Percentiles rank a stretch among this genome's conserved stretches.
Conservation (phyloP, 2,113 vertebrate species). For the Alaudala cheleensis region DNA sequence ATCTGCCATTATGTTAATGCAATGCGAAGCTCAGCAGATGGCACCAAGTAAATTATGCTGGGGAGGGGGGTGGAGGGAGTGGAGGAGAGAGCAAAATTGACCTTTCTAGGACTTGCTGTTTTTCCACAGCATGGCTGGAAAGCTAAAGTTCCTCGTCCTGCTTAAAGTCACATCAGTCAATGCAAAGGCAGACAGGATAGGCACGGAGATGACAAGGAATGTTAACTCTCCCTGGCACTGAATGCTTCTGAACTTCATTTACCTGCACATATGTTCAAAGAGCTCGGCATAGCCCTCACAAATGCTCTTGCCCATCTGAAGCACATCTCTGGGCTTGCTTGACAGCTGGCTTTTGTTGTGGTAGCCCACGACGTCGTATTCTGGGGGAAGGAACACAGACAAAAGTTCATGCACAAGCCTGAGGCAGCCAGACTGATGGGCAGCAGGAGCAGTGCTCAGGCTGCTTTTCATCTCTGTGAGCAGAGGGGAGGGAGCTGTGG, state of each 20-base stretch:
- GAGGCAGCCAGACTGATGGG: fast-evolving
- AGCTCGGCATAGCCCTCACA: conserved; percentile 81
- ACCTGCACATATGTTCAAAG: conserved; percentile 86
- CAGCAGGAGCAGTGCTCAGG: background rate
- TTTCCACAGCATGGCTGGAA: conserved; percentile 63
- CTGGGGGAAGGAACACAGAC: conserved; percentile 54
- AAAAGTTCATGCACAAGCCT: background rate
- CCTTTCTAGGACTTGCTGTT: conserved; percentile 73
- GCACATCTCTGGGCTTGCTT: conserved; percentile 66
- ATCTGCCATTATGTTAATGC: conserved; percentile 81
- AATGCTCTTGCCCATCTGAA: conserved; percentile 76
- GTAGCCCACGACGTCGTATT: conserved; percentile 77
- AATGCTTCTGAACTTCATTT: conserved; percentile 4
- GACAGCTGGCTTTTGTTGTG: conserved; percentile 71
- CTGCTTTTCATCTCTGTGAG: background rate
- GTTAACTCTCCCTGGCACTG: background rate
- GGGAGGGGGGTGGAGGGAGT: background rate
- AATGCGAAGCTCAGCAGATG: conserved; percentile 75
- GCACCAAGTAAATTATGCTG: conserved; percentile 76
- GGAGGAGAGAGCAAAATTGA: conserved; percentile 67
- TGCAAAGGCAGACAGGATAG: conserved; percentile 9
- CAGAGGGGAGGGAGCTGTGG: fast-evolving
- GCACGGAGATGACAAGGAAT: background rate
- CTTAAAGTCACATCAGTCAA: conserved; percentile 8
- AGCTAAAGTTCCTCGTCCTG: conserved; percentile 38